Evolutionary conservation across 2,888 invertebrate species (phyloP).

Genomic region (Pollenia griseotomentosa): DNA sequence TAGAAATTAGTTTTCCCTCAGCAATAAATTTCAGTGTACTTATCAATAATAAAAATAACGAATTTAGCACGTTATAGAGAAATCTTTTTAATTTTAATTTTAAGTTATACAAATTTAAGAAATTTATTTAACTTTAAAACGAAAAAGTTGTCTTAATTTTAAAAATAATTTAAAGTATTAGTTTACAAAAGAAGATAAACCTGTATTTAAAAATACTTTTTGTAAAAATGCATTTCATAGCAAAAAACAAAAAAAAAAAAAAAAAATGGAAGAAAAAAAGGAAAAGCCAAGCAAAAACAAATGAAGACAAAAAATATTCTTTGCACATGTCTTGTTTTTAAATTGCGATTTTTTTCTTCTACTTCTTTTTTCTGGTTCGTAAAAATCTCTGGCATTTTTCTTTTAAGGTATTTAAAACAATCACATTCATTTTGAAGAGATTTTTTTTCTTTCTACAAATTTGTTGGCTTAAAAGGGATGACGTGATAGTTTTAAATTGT

Average conservation of each 20-base stretch:
- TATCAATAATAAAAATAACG: too few relatives aligned
- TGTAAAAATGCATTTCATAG: background rate
- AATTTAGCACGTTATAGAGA: too few relatives aligned
- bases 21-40: too few relatives aligned
- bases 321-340: slow-evolving; percentile 33
- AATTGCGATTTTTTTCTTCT: background rate
- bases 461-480: slow-evolving; percentile 6
- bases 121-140: too few relatives aligned
- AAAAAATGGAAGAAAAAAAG: slow-evolving; percentile 3
- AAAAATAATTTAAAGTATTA: background rate
- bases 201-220: background rate
- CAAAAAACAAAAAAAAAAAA: background rate
- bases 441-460: slow-evolving; percentile 28
- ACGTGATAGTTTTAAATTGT: background rate
- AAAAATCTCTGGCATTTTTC: slow-evolving; percentile 12
- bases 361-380: background rate
- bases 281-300: background rate
- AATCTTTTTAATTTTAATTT: too few relatives aligned
- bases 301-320: slow-evolving; percentile 5
- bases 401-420: slow-evolving; percentile 51
- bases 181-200: background rate
- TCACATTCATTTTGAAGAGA: slow-evolving; percentile 48
- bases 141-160: too few relatives aligned
- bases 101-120: too few relatives aligned
- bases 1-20: too few relatives aligned